These are phyloP conservation scores for Acrossocheilus fasciatus DNA, from an alignment of 2,797 vertebrate species.

Conservation along the genomic window DNA sequence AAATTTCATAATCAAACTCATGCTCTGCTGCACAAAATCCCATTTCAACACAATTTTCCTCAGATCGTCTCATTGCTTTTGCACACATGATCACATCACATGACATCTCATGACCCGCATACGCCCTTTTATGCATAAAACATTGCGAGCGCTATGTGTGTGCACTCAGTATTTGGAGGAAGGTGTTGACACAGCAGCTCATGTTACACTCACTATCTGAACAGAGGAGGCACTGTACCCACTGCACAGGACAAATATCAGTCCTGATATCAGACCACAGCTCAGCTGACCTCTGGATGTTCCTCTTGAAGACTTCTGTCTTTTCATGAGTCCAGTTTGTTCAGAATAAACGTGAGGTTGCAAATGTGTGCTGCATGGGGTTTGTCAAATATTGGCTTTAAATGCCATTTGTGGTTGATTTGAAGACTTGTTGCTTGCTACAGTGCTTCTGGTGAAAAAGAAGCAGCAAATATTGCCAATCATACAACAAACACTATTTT, in stretches of 20 bases:
- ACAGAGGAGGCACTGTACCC: slow-evolving; percentile 70
- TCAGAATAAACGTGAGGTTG: background rate
- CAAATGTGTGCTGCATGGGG: too few species aligned
- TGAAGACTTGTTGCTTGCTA: background rate
- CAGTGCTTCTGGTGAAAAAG: too few species aligned
- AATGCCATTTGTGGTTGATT: background rate
- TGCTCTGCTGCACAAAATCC: background rate
- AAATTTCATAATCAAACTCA: background rate
- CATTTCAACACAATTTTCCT: background rate
- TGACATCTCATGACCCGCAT: slow-evolving; percentile 20
- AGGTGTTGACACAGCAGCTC: slow-evolving; percentile 6
- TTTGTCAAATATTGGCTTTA: background rate
- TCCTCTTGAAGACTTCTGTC: background rate
- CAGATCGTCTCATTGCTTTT: background rate
- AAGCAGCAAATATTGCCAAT: background rate
- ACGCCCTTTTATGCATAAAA: slow-evolving; percentile 29
- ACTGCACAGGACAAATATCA: background rate
- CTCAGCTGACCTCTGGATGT: background rate
- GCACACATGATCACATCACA: background rate
- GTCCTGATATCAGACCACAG: background rate
- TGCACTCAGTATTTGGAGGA: background rate
- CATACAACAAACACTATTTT: background rate
- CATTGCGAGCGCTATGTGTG: background rate
- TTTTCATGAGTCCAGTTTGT: background rate
- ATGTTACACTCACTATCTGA: slow-evolving; percentile 53